Percentiles rank a stretch among this genome's conserved stretches.
phyloP scores from a whole-genome alignment of 2,113 vertebrate genomes.

The Podarcis cretensis region DNA sequence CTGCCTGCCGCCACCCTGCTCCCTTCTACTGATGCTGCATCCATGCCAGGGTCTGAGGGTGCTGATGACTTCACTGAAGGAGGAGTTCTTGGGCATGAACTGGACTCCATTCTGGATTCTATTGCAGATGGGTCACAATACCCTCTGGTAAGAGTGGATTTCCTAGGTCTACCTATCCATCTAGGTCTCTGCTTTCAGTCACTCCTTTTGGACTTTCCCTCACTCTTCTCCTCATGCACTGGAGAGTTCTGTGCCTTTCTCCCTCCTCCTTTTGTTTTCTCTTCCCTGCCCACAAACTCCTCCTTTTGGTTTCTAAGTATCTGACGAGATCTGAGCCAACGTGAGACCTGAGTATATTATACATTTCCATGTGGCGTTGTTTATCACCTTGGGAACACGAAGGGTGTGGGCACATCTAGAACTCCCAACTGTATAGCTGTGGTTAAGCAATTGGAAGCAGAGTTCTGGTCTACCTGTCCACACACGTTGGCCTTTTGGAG shows the following conservation, averaged over 20 bases:
- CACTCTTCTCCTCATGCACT: background rate
- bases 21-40: slow-evolving; percentile 74
- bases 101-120: slow-evolving; percentile 90
- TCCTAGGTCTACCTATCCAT: background rate
- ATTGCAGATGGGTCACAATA: slow-evolving; percentile 71
- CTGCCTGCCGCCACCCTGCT: slow-evolving; percentile 79
- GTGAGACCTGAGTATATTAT: background rate
- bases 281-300: background rate
- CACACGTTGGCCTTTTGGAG: background rate
- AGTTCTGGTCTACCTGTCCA: background rate
- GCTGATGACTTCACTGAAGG: slow-evolving; percentile 81
- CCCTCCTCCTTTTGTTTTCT: background rate
- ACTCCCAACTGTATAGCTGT: background rate
- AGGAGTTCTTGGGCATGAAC: slow-evolving; percentile 89
- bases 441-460: background rate
- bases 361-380: background rate
- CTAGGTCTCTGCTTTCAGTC: background rate
- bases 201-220: background rate
- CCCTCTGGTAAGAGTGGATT: slow-evolving; percentile 75
- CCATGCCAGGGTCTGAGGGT: slow-evolving; percentile 78
- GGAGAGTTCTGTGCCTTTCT: background rate
- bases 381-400: background rate
- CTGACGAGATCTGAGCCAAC: background rate
- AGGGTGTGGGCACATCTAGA: no score
- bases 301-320: background rate